A percentile compares a stretch with the other conserved stretches of the same genome.
phyloP scores from a whole-genome alignment of 2,797 vertebrate genomes.

The Artibeus lituratus region DNA sequence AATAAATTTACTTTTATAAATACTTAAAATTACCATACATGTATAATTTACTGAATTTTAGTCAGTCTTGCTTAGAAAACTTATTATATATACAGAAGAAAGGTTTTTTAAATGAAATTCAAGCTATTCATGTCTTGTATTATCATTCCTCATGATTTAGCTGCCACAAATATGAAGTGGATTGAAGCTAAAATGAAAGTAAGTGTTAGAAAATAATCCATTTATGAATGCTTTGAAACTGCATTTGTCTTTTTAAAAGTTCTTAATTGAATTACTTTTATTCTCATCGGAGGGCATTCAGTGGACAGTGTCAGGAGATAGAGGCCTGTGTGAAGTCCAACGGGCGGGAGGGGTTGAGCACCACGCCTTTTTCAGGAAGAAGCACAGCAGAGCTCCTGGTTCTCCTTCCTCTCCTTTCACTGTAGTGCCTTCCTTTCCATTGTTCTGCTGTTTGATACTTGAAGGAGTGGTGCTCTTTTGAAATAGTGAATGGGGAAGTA shows the following conservation, averaged over 20 bases:
- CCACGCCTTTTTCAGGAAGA: not conserved
- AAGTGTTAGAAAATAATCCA: constrained; percentile 73
- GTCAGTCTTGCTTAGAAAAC: constrained; percentile 47
- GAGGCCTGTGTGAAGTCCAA: not conserved
- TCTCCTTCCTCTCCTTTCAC: not conserved
- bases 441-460: not conserved
- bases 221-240: constrained; percentile 50
- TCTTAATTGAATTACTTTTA: not conserved
- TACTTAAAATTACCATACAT: not conserved
- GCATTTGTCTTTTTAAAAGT: constrained; percentile 29
- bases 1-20: not conserved
- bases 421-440: not conserved
- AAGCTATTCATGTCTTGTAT: constrained; percentile 62
- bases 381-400: not conserved
- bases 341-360: not conserved
- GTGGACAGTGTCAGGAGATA: not conserved
- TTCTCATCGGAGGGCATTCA: constrained; percentile 1
- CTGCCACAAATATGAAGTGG: constrained; percentile 99
- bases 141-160: constrained; percentile 82
- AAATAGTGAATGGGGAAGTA: not conserved
- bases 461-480: not conserved
- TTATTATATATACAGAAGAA: constrained; percentile 26
- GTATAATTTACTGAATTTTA: not conserved
- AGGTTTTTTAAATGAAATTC: constrained; percentile 40
- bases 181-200: constrained; percentile 99